Evolutionary conservation across 23 tunicate genomes (phyloP).

Genomic region (Phallusia fumigata): DNA sequence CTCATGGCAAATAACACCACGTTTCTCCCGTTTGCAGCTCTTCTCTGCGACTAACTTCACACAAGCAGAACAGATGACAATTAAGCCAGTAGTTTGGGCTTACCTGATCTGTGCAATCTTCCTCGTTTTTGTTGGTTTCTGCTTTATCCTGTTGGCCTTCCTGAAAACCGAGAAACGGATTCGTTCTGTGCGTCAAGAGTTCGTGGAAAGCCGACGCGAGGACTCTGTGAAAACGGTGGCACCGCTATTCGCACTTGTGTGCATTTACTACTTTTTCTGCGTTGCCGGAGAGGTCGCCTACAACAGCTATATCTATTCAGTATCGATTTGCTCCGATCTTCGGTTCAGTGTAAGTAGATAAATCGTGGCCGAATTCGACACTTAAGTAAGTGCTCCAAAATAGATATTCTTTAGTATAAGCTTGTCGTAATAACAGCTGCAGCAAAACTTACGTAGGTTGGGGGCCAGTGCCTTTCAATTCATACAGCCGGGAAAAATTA

Average conservation of each 20-base stretch:
- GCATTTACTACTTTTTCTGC: constrained; percentile 83
- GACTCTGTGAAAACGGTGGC: constrained; percentile 37
- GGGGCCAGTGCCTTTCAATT: no score
- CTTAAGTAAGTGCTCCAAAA: no score
- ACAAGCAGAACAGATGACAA: neutral
- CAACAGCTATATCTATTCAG: constrained; percentile 92
- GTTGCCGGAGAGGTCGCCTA: constrained; percentile 95
- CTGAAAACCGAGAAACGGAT: constrained; percentile 46
- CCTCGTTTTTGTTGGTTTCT: constrained; percentile 33
- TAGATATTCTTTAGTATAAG: no score
- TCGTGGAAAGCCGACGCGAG: constrained; percentile 67
- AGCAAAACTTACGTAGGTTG: no score
- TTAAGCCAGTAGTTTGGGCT: constrained; percentile 83
- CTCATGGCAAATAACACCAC: no score
- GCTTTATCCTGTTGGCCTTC: constrained; percentile 45
- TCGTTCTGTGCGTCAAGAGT: constrained; percentile 21
- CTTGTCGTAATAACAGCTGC: no score
- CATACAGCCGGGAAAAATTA: no score
- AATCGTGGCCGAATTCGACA: neutral
- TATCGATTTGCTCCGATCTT: constrained; percentile 85
- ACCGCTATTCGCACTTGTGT: constrained; percentile 53
- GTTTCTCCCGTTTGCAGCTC: neutral
- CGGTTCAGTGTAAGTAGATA: constrained; percentile 50
- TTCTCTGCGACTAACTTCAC: neutral
- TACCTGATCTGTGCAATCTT: constrained; percentile 75